Evolutionary conservation across 2,888 invertebrate species (phyloP).

Genomic region (Achlya flavicornis): DNA sequence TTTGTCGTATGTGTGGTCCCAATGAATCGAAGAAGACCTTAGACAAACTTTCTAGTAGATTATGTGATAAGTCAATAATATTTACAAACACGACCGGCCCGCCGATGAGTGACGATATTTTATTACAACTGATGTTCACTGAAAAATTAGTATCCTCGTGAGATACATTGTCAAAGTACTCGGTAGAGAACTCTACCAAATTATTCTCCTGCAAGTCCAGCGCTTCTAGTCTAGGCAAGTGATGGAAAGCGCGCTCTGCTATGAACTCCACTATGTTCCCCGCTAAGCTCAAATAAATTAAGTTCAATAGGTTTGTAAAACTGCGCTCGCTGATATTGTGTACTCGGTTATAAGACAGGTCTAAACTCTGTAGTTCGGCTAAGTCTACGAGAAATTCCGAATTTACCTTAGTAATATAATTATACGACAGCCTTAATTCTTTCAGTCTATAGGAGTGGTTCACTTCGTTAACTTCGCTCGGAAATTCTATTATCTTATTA

Average conservation of each 20-base stretch:
- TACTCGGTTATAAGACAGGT: slow-evolving; percentile 89
- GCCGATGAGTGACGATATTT: slow-evolving; percentile 64
- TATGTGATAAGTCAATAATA: slow-evolving; percentile 86
- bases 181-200: slow-evolving; percentile 85
- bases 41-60: slow-evolving; percentile 83
- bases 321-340: slow-evolving; percentile 84
- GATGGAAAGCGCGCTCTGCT: slow-evolving; percentile 87
- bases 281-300: slow-evolving; percentile 90
- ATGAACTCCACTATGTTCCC: slow-evolving; percentile 88
- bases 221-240: slow-evolving; percentile 87
- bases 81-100: slow-evolving; percentile 76
- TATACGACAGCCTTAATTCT: slow-evolving; percentile 91
- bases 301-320: slow-evolving; percentile 87
- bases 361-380: slow-evolving; percentile 87
- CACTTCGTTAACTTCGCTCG: slow-evolving; percentile 68
- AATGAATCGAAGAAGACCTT: slow-evolving; percentile 81
- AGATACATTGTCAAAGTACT: slow-evolving; percentile 86
- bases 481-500: slow-evolving; percentile 89
- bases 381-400: slow-evolving; percentile 87
- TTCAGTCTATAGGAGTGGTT: slow-evolving; percentile 86
- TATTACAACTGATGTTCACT: slow-evolving; percentile 89
- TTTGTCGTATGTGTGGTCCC: slow-evolving; percentile 48
- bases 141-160: slow-evolving; percentile 83
- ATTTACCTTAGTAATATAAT: slow-evolving; percentile 87
- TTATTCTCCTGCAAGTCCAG: slow-evolving; percentile 90